Evolutionary conservation across 1,140 invertebrate genomes (phyloP).

Genomic region (Bradysia coprophila): DNA sequence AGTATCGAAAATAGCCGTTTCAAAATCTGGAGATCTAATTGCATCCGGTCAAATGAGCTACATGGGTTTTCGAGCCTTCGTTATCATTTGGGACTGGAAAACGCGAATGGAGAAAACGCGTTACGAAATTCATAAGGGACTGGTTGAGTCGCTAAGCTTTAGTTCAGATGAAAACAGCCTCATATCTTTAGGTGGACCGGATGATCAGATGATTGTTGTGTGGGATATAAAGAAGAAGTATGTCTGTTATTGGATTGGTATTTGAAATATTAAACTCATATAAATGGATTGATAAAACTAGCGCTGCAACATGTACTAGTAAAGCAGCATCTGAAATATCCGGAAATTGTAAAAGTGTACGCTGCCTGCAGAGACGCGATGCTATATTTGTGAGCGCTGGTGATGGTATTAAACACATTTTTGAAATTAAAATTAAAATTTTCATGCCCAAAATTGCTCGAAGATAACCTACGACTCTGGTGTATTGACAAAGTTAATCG

Average conservation of each 20-base stretch:
- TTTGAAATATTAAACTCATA: not conserved
- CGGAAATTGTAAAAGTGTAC: conserved; percentile 39
- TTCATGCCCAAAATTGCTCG: no score
- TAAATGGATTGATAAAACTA: no score
- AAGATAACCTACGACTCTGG: conserved; percentile 47
- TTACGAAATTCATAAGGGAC: conserved; percentile 66
- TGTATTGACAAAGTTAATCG: conserved; percentile 47
- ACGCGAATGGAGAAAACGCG: conserved; percentile 35
- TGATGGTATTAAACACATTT: conserved; percentile 39
- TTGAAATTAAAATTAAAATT: not conserved
- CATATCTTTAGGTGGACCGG: conserved; percentile 69
- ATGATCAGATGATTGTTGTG: conserved; percentile 66
- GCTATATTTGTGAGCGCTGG: conserved; percentile 51
- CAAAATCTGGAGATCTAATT: conserved; percentile 51
- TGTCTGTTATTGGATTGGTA: not conserved
- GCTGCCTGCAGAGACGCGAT: conserved; percentile 31
- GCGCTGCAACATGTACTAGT: conserved; percentile 39
- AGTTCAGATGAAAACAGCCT: conserved; percentile 61
- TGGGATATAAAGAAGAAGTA: conserved; percentile 44
- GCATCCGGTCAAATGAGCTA: conserved; percentile 80
- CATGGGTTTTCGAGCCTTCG: conserved; percentile 73
- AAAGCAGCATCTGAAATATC: conserved; percentile 41
- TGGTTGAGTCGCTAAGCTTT: conserved; percentile 48
- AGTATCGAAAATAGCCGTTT: conserved; percentile 64
- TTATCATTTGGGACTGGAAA: conserved; percentile 75